Conservation (phyloP, 2,113 vertebrate genomes). For the Dolichallabes microphthalmus region DNA sequence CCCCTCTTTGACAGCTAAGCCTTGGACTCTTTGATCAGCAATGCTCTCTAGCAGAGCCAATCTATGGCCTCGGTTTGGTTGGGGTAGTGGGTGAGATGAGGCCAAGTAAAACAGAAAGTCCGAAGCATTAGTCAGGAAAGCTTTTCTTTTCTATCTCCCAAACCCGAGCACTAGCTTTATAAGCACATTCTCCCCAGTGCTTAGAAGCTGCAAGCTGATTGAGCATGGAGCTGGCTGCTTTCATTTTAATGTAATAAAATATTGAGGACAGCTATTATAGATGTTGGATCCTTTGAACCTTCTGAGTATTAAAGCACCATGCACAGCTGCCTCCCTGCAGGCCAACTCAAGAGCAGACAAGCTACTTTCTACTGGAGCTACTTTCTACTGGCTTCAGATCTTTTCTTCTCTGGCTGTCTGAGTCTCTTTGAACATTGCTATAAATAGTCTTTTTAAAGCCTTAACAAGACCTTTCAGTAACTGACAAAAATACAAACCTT, state of each 20-base stretch:
- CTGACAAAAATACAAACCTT: not conserved
- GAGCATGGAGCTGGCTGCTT: constrained; percentile 54
- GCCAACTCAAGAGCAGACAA: constrained; percentile 20
- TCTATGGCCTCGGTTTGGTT: not conserved
- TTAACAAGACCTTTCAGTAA: not conserved
- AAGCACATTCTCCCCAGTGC: constrained; percentile 59
- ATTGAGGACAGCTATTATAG: constrained; percentile 45
- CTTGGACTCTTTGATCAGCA: constrained; percentile 21
- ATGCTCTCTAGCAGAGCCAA: constrained; percentile 15
- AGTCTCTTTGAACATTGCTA: not conserved
- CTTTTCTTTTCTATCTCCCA: constrained; percentile 13
- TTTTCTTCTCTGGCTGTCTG: not conserved
- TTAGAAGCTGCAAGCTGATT: constrained; percentile 54
- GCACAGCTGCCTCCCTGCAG: constrained; percentile 14
- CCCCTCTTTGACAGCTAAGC: constrained; percentile 8
- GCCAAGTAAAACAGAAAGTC: constrained; percentile 13
- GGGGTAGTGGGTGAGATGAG: not conserved
- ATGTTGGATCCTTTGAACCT: constrained; percentile 41
- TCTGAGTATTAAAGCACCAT: constrained; percentile 27
- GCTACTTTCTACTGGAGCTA: not conserved
- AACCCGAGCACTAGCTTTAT: constrained; percentile 26
- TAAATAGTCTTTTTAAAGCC: not conserved
- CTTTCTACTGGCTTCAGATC: constrained; percentile 4
- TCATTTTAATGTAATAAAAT: constrained; percentile 61
- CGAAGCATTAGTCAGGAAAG: constrained; percentile 17